phyloP scores from a whole-genome alignment of 2,888 invertebrate species.

The Pilophorus perplexus region DNA sequence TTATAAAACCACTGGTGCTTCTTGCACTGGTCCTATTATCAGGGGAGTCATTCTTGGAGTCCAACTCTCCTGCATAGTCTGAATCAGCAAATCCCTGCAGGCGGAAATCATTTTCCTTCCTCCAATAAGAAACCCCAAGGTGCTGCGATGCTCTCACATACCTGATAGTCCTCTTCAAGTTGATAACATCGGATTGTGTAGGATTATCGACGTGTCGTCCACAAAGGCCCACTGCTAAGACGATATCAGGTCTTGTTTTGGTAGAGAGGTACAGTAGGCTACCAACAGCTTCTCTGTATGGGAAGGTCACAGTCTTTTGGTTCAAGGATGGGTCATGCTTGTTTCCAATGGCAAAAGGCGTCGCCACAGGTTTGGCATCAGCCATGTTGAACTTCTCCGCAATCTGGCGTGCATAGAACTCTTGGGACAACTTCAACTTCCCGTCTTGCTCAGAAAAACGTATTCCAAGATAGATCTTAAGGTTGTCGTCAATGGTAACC shows the following conservation, averaged over 20 bases:
- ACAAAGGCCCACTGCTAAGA: conserved; percentile 41
- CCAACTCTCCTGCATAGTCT: conserved; percentile 41
- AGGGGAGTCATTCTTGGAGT: too few relatives aligned
- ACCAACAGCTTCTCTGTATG: conserved; percentile 46
- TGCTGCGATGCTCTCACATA: conserved; percentile 40
- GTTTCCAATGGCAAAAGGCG: conserved; percentile 36
- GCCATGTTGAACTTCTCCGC: conserved; percentile 6
- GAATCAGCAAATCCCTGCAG: conserved; percentile 41
- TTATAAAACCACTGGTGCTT: conserved; percentile 21
- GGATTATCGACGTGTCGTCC: conserved; percentile 45
- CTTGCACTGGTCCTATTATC: too few relatives aligned
- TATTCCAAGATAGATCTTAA: neutral
- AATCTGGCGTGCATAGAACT: conserved; percentile 11
- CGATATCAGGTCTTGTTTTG: too few relatives aligned
- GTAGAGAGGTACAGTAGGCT: too few relatives aligned
- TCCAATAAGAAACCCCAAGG: conserved; percentile 33
- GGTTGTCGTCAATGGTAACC: conserved; percentile 12
- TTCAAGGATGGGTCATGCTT: neutral
- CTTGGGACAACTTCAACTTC: conserved; percentile 10
- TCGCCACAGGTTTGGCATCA: conserved; percentile 10
- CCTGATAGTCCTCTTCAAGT: conserved; percentile 41
- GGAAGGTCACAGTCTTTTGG: conserved; percentile 1
- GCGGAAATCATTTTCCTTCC: neutral
- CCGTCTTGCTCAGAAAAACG: neutral
- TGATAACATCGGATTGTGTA: conserved; percentile 38